Evolutionary conservation across 1,140 invertebrate species (phyloP), one percentile per base, ranked within the genome.

Genomic region (Pomacea maculata): DNA sequence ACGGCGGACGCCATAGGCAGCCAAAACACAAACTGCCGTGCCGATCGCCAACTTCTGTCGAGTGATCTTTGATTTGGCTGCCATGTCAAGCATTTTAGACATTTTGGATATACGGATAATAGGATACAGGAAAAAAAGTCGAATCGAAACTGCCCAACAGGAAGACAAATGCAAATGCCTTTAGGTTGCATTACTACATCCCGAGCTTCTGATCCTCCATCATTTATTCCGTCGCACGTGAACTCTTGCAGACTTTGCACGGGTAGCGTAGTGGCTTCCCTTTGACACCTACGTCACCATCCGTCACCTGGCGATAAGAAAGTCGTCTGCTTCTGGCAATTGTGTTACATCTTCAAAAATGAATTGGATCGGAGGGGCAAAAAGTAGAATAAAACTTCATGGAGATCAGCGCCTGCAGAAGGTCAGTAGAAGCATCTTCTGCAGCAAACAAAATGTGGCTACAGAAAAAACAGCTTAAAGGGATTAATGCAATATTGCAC

Each of bases 301-400:
- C 77, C 77, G 77, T 68, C 17, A 15, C 6, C 12, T 12, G 57
- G 19, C 61, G 45, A 9, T 10, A 25, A 17, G 57, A 54, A 10
- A 57, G 25, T 70, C 77, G 77, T 78, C 77, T 78, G 77, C 77
- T 71, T 75, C 57, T 55, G 6, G 25, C 19, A 21, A 14, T 10
- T 52, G 52, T n/a, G 0, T 8, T 77, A 21, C 61, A 12, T 45
- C 19, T 14, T 19, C 52, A 75, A 78, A 70, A 55, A 88, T 88
- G 88, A 89, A 89, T 75, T 89, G 88, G 88, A 83, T 89, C 77
- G 87, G 88, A 61, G 88, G 88, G 55, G 83, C 85, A 74, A 81
- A 87, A 68, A 86, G 79, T 72, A 82, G 88, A 65, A 70, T 89
- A 61, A 85, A 82, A 76, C 82, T 83, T 74, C 84, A 85, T 65